These are phyloP conservation scores for Benthosema pterotum DNA, from an alignment of 2,797 vertebrate species.

Conservation along the genomic window DNA sequence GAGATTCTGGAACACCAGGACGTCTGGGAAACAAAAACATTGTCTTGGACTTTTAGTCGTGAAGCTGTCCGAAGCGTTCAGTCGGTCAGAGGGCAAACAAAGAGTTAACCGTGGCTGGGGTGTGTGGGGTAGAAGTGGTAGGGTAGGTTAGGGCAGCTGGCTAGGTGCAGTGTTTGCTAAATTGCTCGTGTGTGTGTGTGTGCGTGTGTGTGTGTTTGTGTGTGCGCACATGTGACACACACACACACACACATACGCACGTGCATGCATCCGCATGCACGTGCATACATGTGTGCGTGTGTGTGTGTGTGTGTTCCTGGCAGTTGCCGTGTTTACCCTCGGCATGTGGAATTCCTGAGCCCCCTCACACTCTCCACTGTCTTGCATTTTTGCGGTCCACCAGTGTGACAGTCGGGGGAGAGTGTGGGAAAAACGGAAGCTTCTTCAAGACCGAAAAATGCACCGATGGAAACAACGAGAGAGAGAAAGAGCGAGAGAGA, in stretches of 20 bases:
- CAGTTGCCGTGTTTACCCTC: slow-evolving; percentile 87
- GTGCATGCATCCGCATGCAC: background rate
- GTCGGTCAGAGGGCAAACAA: slow-evolving; percentile 13
- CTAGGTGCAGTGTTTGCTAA: slow-evolving; percentile 82
- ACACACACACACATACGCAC: too few relatives aligned
- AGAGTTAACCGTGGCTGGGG: slow-evolving; percentile 50
- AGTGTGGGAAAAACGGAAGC: slow-evolving; percentile 99
- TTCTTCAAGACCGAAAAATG: slow-evolving; percentile 89
- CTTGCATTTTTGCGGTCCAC: slow-evolving; percentile 95
- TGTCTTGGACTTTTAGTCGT: slow-evolving; percentile 36
- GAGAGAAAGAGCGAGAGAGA: slow-evolving; percentile 70
- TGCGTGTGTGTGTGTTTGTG: background rate
- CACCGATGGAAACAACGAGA: slow-evolving; percentile 83
- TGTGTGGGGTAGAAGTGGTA: slow-evolving; percentile 37
- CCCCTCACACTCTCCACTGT: slow-evolving; percentile 88
- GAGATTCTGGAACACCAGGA: slow-evolving; percentile 4
- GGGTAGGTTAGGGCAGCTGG: slow-evolving; percentile 66
- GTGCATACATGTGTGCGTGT: slow-evolving; percentile 16
- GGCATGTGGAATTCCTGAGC: slow-evolving; percentile 89
- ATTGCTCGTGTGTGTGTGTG: slow-evolving; percentile 1
- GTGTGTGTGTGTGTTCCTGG: slow-evolving; percentile 81
- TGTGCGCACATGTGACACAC: slow-evolving; percentile 21
- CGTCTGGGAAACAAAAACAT: too few relatives aligned
- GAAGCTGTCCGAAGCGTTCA: slow-evolving; percentile 36
- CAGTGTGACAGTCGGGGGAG: slow-evolving; percentile 94